Conservation (phyloP, 2,888 invertebrate genomes). For the Phaedon cochleariae region DNA sequence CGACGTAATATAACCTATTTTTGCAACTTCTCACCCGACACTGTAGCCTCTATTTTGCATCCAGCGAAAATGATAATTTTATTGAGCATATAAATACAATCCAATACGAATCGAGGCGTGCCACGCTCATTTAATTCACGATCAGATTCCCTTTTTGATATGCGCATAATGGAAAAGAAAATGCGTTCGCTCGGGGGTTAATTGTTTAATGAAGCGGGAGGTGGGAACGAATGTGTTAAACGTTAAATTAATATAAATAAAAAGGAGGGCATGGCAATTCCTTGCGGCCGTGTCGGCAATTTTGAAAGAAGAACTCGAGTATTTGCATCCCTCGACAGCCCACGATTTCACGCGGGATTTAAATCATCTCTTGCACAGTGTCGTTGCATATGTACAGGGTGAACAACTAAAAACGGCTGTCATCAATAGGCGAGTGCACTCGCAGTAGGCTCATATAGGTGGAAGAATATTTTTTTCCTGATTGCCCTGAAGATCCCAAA, state of each 20-base stretch:
- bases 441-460: too few species aligned
- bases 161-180: constrained; percentile 20
- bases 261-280: constrained; percentile 38
- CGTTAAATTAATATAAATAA: constrained; percentile 38
- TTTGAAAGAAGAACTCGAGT: constrained; percentile 39
- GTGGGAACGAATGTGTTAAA: constrained; percentile 36
- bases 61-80: neutral
- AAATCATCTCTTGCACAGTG: constrained; percentile 19
- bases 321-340: constrained; percentile 43
- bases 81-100: neutral
- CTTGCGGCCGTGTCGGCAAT: constrained; percentile 39
- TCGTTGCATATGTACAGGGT: too few species aligned
- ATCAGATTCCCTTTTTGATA: constrained; percentile 11
- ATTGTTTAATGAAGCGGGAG: constrained; percentile 30
- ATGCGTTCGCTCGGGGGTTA: neutral
- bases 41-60: neutral
- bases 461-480: too few species aligned
- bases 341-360: constrained; percentile 33
- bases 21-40: too few species aligned
- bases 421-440: too few species aligned
- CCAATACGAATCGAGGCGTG: neutral
- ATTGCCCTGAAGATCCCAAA: too few species aligned
- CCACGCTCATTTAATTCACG: constrained; percentile 1
- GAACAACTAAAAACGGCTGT: too few species aligned
- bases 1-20: too few species aligned